Conservation (phyloP, 2,888 invertebrate genomes). For the Tanaodytes sp. region DNA sequence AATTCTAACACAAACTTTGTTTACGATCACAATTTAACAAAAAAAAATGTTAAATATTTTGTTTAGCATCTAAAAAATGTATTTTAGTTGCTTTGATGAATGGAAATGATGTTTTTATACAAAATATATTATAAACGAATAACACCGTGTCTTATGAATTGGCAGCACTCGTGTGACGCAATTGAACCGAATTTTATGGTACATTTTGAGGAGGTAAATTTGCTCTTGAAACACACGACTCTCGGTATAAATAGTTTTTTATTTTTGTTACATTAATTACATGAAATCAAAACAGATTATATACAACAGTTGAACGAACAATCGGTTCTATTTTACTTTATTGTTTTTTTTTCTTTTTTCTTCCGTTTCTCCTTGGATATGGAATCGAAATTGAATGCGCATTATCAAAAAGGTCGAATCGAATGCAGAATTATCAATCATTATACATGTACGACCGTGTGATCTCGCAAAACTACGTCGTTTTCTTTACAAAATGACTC, state of each 20-base stretch:
- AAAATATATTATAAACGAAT: too few relatives aligned
- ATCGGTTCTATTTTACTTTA: conserved; percentile 36
- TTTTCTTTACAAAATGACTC: conserved; percentile 33
- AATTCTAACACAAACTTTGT: too few relatives aligned
- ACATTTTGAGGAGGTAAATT: conserved; percentile 48
- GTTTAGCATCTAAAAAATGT: too few relatives aligned
- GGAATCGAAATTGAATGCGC: conserved; percentile 31
- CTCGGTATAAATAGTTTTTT: conserved; percentile 50
- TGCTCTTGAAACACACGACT: conserved; percentile 42
- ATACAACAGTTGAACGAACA: conserved; percentile 47
- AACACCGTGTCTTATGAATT: too few relatives aligned
- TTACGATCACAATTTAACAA: too few relatives aligned
- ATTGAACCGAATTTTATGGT: conserved; percentile 40
- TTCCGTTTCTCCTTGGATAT: not conserved
- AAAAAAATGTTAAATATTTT: too few relatives aligned
- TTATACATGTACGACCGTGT: too few relatives aligned
- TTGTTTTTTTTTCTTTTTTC: conserved; percentile 3
- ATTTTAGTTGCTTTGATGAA: too few relatives aligned
- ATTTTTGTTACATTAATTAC: conserved; percentile 53
- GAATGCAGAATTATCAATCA: conserved; percentile 28
- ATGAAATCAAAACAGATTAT: conserved; percentile 49
- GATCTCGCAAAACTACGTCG: too few relatives aligned
- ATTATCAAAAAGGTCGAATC: conserved; percentile 29
- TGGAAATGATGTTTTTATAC: too few relatives aligned
- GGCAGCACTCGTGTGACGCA: too few relatives aligned